These are phyloP conservation scores for Spodoptera picta DNA, from an alignment of 2,888 invertebrate genomes.

Conservation along the genomic window DNA sequence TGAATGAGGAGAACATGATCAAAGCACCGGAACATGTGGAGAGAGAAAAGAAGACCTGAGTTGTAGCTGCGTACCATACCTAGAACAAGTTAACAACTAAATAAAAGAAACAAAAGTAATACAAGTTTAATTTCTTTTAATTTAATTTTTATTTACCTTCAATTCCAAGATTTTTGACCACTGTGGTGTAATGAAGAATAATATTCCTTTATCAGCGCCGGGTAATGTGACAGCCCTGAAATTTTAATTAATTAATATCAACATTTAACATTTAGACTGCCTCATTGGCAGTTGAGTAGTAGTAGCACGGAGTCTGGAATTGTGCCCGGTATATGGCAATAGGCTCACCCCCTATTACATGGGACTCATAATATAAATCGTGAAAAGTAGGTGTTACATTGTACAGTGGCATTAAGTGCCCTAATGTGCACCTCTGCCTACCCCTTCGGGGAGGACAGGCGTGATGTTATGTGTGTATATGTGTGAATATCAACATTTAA, in stretches of 20 bases:
- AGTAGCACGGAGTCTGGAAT: no score
- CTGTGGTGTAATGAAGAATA: conserved; percentile 93
- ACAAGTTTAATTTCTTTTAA: no score
- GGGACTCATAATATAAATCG: no score
- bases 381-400: no score
- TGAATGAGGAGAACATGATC: conserved; percentile 94
- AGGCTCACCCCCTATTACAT: no score
- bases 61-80: conserved; percentile 94
- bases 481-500: background rate
- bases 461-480: no score
- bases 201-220: conserved; percentile 92
- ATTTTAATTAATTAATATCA: conserved; percentile 26
- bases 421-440: no score
- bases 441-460: no score
- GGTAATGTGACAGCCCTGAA: conserved; percentile 90
- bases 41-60: conserved; percentile 94
- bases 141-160: conserved; percentile 76
- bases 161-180: conserved; percentile 92
- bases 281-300: no score
- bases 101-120: background rate
- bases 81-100: conserved; percentile 63
- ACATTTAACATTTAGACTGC: background rate
- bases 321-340: no score
- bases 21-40: conserved; percentile 93
- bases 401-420: no score